Evolutionary conservation across 2,888 invertebrate species (phyloP).

Genomic region (Lamellibrachia satsuma): DNA sequence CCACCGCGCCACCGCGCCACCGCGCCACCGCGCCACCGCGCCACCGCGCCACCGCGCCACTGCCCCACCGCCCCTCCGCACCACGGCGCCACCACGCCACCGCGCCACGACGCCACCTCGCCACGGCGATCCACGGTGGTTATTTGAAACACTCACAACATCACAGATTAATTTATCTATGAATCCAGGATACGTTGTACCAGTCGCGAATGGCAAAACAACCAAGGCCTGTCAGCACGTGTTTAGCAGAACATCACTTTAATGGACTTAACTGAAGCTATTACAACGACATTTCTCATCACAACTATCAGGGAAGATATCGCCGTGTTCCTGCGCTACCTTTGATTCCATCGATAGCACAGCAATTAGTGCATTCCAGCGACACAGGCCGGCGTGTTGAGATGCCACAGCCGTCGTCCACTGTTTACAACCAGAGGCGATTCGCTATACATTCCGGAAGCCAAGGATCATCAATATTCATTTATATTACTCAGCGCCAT

Average conservation of each 20-base stretch:
- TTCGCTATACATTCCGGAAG: not conserved
- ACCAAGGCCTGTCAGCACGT: not conserved
- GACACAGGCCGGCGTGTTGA: not conserved
- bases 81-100: too few species aligned
- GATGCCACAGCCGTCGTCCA: not conserved
- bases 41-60: too few species aligned
- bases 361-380: not conserved
- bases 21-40: too few species aligned
- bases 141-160: not conserved
- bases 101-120: too few species aligned
- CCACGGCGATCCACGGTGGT: not conserved
- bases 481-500: not conserved
- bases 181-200: not conserved
- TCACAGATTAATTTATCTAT: not conserved
- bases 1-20: too few species aligned
- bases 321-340: not conserved
- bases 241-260: not conserved
- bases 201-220: not conserved
- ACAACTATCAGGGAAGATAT: conserved; percentile 3
- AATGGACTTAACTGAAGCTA: not conserved
- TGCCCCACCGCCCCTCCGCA: too few species aligned
- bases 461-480: not conserved
- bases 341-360: not conserved
- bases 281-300: not conserved
- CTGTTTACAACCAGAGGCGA: not conserved